Conservation (phyloP, 2,888 invertebrate genomes). For the Drosophila subsilvestris region DNA sequence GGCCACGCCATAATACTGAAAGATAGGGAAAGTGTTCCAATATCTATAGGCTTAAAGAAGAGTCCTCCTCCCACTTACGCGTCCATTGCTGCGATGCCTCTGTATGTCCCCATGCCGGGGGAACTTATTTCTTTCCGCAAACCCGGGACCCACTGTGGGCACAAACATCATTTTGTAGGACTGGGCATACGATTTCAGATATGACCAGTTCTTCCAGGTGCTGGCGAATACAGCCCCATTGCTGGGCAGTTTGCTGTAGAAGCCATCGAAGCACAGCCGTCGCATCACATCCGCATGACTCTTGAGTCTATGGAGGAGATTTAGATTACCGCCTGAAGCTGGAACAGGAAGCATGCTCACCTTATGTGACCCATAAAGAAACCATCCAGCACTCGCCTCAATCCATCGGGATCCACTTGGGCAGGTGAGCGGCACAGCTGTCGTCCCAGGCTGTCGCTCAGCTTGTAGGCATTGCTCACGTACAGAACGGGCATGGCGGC, state of each 20-base stretch:
- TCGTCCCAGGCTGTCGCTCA: constrained; percentile 81
- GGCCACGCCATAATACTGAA: constrained; percentile 87
- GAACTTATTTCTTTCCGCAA: constrained; percentile 87
- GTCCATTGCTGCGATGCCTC: constrained; percentile 83
- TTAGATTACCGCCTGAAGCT: neutral
- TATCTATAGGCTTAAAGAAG: neutral
- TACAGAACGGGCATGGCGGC: constrained; percentile 86
- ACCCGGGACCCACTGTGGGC: constrained; percentile 89
- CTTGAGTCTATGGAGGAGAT: constrained; percentile 73
- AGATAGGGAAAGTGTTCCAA: neutral
- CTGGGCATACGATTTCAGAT: constrained; percentile 85
- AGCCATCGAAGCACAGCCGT: constrained; percentile 86
- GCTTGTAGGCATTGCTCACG: constrained; percentile 87
- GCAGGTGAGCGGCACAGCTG: constrained; percentile 65
- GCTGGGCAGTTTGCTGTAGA: constrained; percentile 88
- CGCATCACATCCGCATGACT: constrained; percentile 85
- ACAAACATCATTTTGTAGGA: constrained; percentile 87
- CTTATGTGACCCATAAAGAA: constrained; percentile 86
- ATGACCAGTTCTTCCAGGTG: constrained; percentile 87
- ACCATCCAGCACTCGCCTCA: constrained; percentile 85
- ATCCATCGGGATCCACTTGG: constrained; percentile 81
- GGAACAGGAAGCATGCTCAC: constrained; percentile 55
- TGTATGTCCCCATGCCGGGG: constrained; percentile 82
- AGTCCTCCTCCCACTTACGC: constrained; percentile 64
- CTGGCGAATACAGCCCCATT: constrained; percentile 88